phyloP scores from a whole-genome alignment of 2,113 vertebrate species.

The Gavialis gangeticus region DNA sequence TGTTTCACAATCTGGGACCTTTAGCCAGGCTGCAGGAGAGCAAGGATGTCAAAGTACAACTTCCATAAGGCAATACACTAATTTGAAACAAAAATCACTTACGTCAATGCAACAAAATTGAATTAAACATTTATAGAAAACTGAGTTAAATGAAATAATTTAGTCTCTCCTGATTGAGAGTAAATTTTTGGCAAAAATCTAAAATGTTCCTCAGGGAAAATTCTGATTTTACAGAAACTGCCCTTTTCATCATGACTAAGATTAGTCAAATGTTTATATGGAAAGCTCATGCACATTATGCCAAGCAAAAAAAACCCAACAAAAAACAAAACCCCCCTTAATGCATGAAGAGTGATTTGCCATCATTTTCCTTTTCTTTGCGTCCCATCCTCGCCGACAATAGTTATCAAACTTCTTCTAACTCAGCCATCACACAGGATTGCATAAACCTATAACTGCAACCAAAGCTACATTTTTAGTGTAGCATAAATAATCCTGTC shows the following conservation, averaged over 20 bases:
- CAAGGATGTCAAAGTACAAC: background rate
- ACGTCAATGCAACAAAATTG: background rate
- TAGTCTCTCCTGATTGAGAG: background rate
- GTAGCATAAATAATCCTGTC: slow-evolving; percentile 25
- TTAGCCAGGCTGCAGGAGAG: background rate
- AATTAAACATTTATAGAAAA: background rate
- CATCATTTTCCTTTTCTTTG: background rate
- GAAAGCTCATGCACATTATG: slow-evolving; percentile 45
- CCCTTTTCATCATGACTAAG: background rate
- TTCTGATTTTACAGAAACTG: background rate
- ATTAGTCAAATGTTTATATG: background rate
- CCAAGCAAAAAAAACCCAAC: background rate
- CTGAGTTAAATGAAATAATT: background rate
- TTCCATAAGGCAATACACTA: background rate
- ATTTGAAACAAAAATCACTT: background rate
- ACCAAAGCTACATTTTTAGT: background rate
- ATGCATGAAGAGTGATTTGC: background rate
- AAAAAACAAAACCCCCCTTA: slow-evolving; percentile 8
- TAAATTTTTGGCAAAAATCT: background rate
- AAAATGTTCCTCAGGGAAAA: background rate
- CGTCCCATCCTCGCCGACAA: background rate
- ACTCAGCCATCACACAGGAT: background rate
- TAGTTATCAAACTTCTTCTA: background rate
- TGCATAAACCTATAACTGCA: background rate
- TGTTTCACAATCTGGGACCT: too few relatives aligned